phyloP scores from a whole-genome alignment of 1,140 invertebrate genomes.

The Nixonia krombeini region DNA sequence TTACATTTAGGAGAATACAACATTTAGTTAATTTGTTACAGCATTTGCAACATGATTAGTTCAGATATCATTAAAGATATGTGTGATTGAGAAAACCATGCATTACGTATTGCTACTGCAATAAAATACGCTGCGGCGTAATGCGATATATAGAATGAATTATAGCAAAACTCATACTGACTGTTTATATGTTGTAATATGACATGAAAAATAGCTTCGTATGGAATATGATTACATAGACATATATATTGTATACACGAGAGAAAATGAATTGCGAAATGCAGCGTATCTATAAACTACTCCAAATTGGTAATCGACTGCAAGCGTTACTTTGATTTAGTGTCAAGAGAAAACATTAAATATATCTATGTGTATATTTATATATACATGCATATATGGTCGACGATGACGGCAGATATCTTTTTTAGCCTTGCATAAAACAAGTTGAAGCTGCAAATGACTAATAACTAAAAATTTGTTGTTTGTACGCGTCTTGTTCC shows the following conservation, averaged over 20 bases:
- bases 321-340: too few species aligned
- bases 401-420: neutral
- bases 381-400: too few species aligned
- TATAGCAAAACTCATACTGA: too few species aligned
- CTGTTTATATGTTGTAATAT: constrained; percentile 59
- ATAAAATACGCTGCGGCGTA: constrained; percentile 28
- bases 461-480: neutral
- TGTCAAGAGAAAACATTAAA: too few species aligned
- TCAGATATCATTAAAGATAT: neutral
- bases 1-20: too few species aligned
- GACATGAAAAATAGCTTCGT: constrained; percentile 40
- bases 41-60: too few species aligned
- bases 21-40: neutral
- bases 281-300: neutral
- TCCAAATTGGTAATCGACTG: neutral
- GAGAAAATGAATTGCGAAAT: neutral
- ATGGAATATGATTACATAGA: constrained; percentile 10
- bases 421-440: neutral
- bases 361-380: constrained; percentile 7
- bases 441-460: neutral
- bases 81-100: neutral
- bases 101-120: constrained; percentile 40
- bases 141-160: too few species aligned
- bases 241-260: neutral
- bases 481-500: neutral